Evolutionary conservation across 2,888 invertebrate species (phyloP).

Genomic region (Ornithoptera alexandrae): DNA sequence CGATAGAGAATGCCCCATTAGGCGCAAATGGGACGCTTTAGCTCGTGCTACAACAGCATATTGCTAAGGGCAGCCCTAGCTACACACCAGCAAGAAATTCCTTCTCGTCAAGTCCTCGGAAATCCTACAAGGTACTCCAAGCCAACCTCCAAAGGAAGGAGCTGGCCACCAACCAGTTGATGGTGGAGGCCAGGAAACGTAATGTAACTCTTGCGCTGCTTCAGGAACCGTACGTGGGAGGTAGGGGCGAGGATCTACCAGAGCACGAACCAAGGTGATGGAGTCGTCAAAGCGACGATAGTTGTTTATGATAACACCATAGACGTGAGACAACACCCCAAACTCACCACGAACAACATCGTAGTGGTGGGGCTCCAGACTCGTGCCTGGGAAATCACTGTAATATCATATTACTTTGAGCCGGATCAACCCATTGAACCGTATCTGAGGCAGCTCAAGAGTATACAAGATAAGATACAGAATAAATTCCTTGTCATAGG

Average conservation of each 20-base stretch:
- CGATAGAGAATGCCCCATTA: no score
- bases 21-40: no score
- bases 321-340: background rate
- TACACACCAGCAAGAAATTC: background rate
- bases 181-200: background rate
- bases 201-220: no score
- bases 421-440: no score
- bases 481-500: no score
- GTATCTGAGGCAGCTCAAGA: no score
- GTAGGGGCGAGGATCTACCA: background rate
- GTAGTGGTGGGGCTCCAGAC: no score
- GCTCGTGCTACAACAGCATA: no score
- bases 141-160: background rate
- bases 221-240: background rate
- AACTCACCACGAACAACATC: background rate
- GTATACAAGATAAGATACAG: no score
- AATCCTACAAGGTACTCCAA: background rate
- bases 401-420: no score
- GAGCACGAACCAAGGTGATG: background rate
- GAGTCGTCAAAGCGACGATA: background rate
- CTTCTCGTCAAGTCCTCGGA: background rate
- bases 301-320: background rate
- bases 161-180: background rate
- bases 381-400: no score
- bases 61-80: background rate